Conservation (phyloP, 2,888 invertebrate species). For the Papilio demoleus region DNA sequence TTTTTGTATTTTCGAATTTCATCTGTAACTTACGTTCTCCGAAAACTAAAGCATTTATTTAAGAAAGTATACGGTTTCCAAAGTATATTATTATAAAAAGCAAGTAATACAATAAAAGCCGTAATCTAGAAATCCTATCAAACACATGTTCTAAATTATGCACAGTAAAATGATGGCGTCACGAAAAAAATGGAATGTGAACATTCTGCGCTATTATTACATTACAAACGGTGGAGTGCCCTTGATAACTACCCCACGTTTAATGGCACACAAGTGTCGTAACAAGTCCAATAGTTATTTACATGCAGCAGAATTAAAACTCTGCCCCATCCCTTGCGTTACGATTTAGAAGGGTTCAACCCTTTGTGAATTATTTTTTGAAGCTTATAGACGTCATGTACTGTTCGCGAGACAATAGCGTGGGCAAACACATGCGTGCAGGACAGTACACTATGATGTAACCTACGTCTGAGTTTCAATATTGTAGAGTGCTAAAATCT, state of each 20-base stretch:
- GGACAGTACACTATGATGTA: slow-evolving; percentile 39
- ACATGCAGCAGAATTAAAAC: slow-evolving; percentile 79
- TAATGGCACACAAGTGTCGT: slow-evolving; percentile 77
- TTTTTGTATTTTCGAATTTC: not conserved
- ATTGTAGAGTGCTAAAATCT: not conserved
- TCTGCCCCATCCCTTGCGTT: slow-evolving; percentile 75
- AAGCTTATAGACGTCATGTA: slow-evolving; percentile 66
- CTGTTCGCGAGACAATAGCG: slow-evolving; percentile 64
- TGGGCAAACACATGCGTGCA: slow-evolving; percentile 65
- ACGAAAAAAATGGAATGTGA: slow-evolving; percentile 60
- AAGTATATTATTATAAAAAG: not conserved
- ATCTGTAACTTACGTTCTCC: too few relatives aligned
- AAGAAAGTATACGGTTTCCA: not conserved
- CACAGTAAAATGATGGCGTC: slow-evolving; percentile 60
- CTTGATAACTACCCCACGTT: slow-evolving; percentile 79
- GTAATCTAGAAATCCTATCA: slow-evolving; percentile 20
- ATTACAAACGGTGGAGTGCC: slow-evolving; percentile 75
- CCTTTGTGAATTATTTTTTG: slow-evolving; percentile 71
- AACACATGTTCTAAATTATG: slow-evolving; percentile 49
- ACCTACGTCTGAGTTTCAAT: not conserved
- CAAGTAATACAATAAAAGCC: slow-evolving; percentile 37
- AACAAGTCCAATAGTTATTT: slow-evolving; percentile 81
- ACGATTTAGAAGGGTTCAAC: slow-evolving; percentile 76
- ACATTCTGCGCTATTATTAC: slow-evolving; percentile 77
- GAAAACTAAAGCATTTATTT: not conserved